Conservation (phyloP, 1,140 invertebrate genomes). For the Bombus cullumanus region DNA sequence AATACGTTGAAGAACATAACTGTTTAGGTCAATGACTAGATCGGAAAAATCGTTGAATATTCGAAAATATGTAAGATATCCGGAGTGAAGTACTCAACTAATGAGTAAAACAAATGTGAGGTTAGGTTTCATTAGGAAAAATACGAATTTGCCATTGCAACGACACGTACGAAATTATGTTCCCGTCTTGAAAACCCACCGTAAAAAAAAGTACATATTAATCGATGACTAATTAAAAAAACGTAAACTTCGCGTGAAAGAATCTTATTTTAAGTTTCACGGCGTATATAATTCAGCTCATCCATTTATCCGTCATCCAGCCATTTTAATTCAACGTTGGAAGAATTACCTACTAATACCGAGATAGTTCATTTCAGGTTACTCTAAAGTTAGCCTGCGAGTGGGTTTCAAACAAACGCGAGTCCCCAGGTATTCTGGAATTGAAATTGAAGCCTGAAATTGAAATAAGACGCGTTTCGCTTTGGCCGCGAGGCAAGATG, state of each 20-base stretch:
- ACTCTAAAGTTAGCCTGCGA: neutral
- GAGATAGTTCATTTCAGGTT: neutral
- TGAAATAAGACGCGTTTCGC: neutral
- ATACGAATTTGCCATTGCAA: neutral
- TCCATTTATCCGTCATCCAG: too few relatives aligned
- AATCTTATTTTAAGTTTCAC: too few relatives aligned
- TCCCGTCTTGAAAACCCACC: too few relatives aligned
- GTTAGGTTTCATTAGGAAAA: too few relatives aligned
- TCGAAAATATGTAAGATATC: too few relatives aligned
- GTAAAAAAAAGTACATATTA: too few relatives aligned
- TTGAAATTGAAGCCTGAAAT: neutral
- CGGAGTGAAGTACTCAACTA: neutral
- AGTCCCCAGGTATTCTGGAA: neutral
- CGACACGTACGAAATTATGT: too few relatives aligned
- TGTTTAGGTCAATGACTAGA: neutral
- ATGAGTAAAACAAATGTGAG: neutral
- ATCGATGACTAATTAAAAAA: too few relatives aligned
- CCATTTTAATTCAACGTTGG: neutral
- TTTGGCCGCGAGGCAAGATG: neutral
- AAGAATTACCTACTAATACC: neutral
- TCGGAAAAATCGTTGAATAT: too few relatives aligned
- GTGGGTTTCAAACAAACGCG: neutral
- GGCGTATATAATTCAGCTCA: too few relatives aligned
- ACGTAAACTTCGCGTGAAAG: too few relatives aligned
- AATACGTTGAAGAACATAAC: neutral